Base-by-base conservation (phyloP, 2,797 vertebrate genomes). In the Uromys caudimaculatus region DNA sequence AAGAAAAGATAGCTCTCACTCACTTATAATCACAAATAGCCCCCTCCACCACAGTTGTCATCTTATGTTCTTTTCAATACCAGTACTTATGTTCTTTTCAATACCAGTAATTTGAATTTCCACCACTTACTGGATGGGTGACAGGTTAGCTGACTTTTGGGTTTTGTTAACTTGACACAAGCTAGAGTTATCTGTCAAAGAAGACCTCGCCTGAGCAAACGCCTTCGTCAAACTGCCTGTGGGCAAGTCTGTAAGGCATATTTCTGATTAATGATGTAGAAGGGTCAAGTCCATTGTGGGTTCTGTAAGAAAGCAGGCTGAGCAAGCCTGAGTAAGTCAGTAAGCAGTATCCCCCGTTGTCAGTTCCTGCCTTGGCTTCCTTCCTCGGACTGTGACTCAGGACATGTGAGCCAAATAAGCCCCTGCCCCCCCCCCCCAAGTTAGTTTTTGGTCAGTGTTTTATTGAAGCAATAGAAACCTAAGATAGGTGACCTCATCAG, bases 61-160 rank as follows among this genome's bases (percentile, higher is more conserved):
- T 11, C n/a, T n/a, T n/a, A n/a, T n/a, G n/a, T n/a, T n/a, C n/a
- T 95, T 91, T 71, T 78, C 2, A 95, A 73, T n/a, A 69, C 38
- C 35, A 73, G 5, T 13, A 2, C n/a, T n/a, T n/a, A n/a, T n/a
- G n/a, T n/a, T n/a, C n/a, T 95, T 91, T 71, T 78, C 2, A 95
- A 73, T n/a, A 69, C 38, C 35, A 73, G 5, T 13, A 2, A 60
- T 77, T 73, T 92, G 73, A 95, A 67, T 86, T 50, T n/a, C 73
- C 10, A 73, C 81, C n/a, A 75, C 19, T 32, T 71, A 64, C 56
- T 62, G 62, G 35, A 75, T 41, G 7, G 35, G 60, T 79, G 32
- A 69, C 44, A n/a, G 44, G 23, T 67, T 52, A 67, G 32, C 11
- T 54, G 84, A 85, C 54, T 71, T 79, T 50, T 89, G 60, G 27